Evolutionary conservation across 2,888 invertebrate species (phyloP).

Genomic region (Phortica okadai): DNA sequence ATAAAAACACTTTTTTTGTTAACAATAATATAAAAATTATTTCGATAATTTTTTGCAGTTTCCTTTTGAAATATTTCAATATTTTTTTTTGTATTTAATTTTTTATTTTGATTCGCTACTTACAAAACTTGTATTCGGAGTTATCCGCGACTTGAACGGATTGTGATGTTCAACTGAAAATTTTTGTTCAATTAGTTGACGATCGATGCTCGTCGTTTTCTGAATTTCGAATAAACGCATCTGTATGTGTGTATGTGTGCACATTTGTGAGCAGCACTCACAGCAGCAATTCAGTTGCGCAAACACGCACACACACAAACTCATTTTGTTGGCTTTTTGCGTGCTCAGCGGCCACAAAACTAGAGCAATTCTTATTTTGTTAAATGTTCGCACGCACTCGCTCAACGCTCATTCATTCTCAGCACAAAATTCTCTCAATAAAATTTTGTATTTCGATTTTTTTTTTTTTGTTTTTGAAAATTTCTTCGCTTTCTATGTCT

Average conservation of each 20-base stretch:
- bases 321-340: constrained; percentile 47
- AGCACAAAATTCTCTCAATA: too few relatives aligned
- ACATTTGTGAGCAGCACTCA: constrained; percentile 43
- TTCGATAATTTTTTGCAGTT: constrained; percentile 28
- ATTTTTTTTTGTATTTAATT: constrained; percentile 26
- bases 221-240: constrained; percentile 57
- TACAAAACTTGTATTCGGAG: constrained; percentile 77
- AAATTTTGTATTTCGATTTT: too few relatives aligned
- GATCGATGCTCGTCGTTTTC: constrained; percentile 69
- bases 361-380: neutral
- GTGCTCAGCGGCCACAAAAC: constrained; percentile 49
- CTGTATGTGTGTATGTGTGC: constrained; percentile 43
- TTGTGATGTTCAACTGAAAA: constrained; percentile 78
- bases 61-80: constrained; percentile 24
- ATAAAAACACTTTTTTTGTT: too few relatives aligned
- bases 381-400: neutral
- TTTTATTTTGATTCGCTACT: constrained; percentile 61
- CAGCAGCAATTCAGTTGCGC: too few relatives aligned
- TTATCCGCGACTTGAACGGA: constrained; percentile 78
- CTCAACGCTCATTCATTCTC: neutral
- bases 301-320: neutral
- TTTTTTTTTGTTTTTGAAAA: too few relatives aligned
- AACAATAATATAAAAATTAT: too few relatives aligned
- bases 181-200: constrained; percentile 76
- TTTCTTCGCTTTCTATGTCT: too few relatives aligned